Conservation (phyloP, 1,140 invertebrate genomes). For the Drosophila tristis region DNA sequence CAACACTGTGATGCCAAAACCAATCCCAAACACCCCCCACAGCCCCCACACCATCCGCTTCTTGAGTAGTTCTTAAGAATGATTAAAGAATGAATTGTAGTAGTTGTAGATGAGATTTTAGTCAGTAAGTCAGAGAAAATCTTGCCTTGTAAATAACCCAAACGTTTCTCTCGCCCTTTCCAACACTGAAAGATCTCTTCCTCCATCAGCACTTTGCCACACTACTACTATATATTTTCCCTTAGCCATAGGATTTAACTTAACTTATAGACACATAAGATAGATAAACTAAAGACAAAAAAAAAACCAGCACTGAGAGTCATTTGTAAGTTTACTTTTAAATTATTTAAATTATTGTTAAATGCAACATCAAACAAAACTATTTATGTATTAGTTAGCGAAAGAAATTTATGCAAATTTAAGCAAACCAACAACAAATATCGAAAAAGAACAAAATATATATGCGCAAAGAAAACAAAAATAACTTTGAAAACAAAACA, state of each 20-base stretch:
- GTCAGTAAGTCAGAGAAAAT: conserved; percentile 21
- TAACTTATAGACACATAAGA: conserved; percentile 50
- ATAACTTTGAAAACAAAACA: conserved; percentile 47
- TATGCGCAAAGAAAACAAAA: conserved; percentile 47
- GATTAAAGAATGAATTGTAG: conserved; percentile 38
- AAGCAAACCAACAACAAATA: conserved; percentile 47
- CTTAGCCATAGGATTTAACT: conserved; percentile 4
- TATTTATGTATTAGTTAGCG: conserved; percentile 79
- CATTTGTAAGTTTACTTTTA: conserved; percentile 73
- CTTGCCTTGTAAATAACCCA: conserved; percentile 33
- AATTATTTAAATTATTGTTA: conserved; percentile 72
- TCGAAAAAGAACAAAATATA: conserved; percentile 59
- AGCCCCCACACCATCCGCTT: not conserved
- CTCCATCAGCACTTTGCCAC: conserved; percentile 41
- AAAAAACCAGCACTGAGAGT: conserved; percentile 70
- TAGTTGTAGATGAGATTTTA: conserved; percentile 31
- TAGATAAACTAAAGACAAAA: conserved; percentile 56
- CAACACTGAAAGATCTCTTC: conserved; percentile 35
- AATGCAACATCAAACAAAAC: conserved; percentile 54
- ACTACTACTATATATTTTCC: conserved; percentile 21
- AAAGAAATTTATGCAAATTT: conserved; percentile 72
- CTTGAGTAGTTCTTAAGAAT: conserved; percentile 10
- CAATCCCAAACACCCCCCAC: conserved; percentile 9
- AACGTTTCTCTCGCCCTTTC: conserved; percentile 23
- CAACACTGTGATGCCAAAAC: conserved; percentile 70